Conservation (phyloP, 1,140 invertebrate genomes). For the Heliconius hewitsoni region DNA sequence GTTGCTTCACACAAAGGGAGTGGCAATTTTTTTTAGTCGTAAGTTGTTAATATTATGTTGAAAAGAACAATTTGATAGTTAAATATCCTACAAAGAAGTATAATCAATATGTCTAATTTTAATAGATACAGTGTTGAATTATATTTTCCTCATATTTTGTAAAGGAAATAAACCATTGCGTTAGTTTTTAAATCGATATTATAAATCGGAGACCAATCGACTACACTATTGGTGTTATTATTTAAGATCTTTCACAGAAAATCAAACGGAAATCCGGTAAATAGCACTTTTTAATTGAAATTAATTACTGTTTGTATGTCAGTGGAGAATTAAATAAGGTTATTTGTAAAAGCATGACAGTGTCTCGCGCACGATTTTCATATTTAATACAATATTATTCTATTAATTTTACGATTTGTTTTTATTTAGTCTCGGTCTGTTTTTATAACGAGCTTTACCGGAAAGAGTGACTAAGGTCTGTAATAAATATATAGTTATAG, state of each 20-base stretch:
- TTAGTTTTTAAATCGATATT: background rate
- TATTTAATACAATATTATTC: background rate
- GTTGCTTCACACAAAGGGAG: background rate
- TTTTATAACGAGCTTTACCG: background rate
- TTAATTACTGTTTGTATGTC: background rate
- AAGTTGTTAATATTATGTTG: background rate
- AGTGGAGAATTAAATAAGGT: background rate
- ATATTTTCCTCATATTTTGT: background rate
- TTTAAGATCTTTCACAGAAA: background rate
- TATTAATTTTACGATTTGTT: conserved; percentile 3
- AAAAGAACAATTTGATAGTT: background rate
- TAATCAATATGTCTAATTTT: conserved; percentile 2
- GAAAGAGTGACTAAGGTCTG: background rate
- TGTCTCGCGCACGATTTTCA: background rate
- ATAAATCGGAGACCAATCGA: background rate
- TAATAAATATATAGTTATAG: background rate
- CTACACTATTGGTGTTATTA: background rate
- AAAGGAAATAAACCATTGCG: background rate
- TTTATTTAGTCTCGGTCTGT: background rate
- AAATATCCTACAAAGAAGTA: background rate
- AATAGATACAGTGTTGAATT: background rate
- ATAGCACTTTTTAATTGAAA: background rate
- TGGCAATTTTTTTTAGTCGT: too few species aligned
- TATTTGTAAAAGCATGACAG: background rate
- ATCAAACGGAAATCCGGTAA: background rate